These are phyloP conservation scores for Agelas oroides DNA, from an alignment of 37 sponge, comb jelly and placozoan genomes.

Conservation along the genomic window DNA sequence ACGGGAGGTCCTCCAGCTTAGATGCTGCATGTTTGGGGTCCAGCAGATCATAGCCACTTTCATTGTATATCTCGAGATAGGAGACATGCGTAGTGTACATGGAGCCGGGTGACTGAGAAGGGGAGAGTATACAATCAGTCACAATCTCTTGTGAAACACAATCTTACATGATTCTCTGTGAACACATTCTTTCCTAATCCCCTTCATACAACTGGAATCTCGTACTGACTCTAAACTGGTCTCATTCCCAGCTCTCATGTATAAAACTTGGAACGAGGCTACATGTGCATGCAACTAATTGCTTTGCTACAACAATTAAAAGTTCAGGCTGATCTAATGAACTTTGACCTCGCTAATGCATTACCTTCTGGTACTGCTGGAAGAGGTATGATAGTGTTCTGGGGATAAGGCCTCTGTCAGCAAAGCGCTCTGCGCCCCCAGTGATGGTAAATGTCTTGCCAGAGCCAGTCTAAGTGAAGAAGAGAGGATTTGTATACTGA, in stretches of 20 bases:
- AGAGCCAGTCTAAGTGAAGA: slow-evolving; percentile 77
- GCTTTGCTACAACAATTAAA: no score
- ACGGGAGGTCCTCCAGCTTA: slow-evolving; percentile 92
- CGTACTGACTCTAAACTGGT: no score
- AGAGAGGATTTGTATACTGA: slow-evolving; percentile 2
- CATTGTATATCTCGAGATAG: slow-evolving; percentile 98
- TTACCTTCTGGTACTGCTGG: slow-evolving; percentile 84
- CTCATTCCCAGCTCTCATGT: no score
- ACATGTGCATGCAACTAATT: no score
- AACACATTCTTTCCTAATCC: no score
- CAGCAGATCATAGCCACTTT: slow-evolving; percentile 93
- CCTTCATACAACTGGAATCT: no score
- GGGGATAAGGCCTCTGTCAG: slow-evolving; percentile 95
- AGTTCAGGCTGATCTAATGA: no score
- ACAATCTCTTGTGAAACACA: not conserved
- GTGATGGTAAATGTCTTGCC: slow-evolving; percentile 98
- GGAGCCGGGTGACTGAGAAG: slow-evolving; percentile 67
- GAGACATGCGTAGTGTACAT: slow-evolving; percentile 93
- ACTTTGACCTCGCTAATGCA: no score
- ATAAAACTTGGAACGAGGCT: no score
- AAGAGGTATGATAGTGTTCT: slow-evolving; percentile 90
- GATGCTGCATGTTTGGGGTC: slow-evolving; percentile 93
- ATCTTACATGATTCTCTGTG: not conserved
- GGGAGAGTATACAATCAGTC: not conserved
- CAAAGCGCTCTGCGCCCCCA: slow-evolving; percentile 91